Evolutionary conservation across 2,888 invertebrate species (phyloP).

Genomic region (Cyclophora albipunctata): DNA sequence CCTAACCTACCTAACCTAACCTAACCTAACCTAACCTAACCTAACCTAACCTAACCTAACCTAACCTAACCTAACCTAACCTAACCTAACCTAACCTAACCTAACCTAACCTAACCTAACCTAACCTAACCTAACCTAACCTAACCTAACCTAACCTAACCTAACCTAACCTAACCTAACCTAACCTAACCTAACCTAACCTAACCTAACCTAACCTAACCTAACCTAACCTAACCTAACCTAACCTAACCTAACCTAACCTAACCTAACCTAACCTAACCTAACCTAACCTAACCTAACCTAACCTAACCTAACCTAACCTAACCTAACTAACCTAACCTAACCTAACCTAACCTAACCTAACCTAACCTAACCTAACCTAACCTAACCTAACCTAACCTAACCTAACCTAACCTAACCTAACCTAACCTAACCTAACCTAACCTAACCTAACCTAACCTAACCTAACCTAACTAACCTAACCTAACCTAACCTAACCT

Average conservation of each 20-base stretch:
- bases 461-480: too few relatives aligned
- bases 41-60: constrained; percentile 7
- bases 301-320: constrained; percentile 13
- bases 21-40: constrained; percentile 4
- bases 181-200: constrained; percentile 1
- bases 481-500: constrained; percentile 6
- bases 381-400: constrained; percentile 11
- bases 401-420: constrained; percentile 10
- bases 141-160: constrained; percentile 4
- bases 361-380: constrained; percentile 10
- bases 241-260: constrained; percentile 3
- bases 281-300: constrained; percentile 4
- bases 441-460: too few relatives aligned
- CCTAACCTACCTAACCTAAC: neutral
- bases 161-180: constrained; percentile 1
- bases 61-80: constrained; percentile 8
- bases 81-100: constrained; percentile 8
- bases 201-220: constrained; percentile 1
- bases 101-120: constrained; percentile 8
- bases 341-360: constrained; percentile 11
- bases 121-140: constrained; percentile 8
- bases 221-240: constrained; percentile 3
- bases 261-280: constrained; percentile 1
- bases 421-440: constrained; percentile 6
- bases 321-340: constrained; percentile 10